phyloP scores from a whole-genome alignment of 2,797 vertebrate species.

The Tolypeutes matacus region DNA sequence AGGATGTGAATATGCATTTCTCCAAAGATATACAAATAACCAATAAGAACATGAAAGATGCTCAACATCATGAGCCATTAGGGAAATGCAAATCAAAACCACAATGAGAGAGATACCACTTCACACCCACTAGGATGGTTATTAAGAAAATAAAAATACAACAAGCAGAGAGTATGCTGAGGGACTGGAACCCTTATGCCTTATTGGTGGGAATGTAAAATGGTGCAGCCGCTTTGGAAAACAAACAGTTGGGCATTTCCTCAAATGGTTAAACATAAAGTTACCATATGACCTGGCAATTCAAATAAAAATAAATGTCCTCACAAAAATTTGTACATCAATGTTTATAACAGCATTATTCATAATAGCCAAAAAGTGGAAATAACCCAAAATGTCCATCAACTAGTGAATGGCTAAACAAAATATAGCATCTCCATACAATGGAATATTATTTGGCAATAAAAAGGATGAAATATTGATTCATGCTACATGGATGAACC shows the following conservation, averaged over 20 bases:
- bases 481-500: neutral
- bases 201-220: neutral
- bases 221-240: neutral
- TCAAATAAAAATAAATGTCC: neutral
- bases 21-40: neutral
- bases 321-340: neutral
- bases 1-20: neutral
- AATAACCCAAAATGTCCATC: neutral
- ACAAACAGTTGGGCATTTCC: neutral
- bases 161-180: neutral
- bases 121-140: neutral
- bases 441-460: neutral
- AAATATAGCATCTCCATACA: neutral
- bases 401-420: neutral
- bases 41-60: conserved; percentile 5
- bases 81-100: conserved; percentile 27
- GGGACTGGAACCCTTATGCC: neutral
- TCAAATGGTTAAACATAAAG: neutral
- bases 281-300: neutral
- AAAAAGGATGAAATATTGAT: neutral
- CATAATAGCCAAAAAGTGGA: no score
- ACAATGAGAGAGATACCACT: neutral
- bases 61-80: neutral
- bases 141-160: neutral
- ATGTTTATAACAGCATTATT: no score